Percentiles rank a stretch among this genome's conserved stretches.
Evolutionary conservation across 2,888 invertebrate species (phyloP).

Genomic region (Xanthorhoe spadicearia): DNA sequence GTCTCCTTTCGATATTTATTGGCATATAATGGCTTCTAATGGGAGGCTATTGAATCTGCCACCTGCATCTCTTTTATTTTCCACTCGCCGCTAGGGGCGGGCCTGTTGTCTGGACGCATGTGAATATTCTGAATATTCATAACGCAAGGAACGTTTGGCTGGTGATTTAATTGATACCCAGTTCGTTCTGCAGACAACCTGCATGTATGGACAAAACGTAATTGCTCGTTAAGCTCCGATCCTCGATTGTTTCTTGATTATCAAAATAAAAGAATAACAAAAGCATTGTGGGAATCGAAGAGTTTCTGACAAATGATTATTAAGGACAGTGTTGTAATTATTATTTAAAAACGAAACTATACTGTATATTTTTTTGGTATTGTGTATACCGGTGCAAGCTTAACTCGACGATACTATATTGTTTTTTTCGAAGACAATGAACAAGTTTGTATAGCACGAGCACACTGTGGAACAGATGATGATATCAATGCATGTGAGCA

Average conservation of each 20-base stretch:
- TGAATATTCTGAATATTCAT: conserved; percentile 82
- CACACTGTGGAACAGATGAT: conserved; percentile 59
- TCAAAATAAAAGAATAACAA: conserved; percentile 68
- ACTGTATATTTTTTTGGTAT: conserved; percentile 14
- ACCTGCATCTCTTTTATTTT: conserved; percentile 78
- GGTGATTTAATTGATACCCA: conserved; percentile 76
- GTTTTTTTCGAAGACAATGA: conserved; percentile 25
- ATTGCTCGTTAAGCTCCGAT: conserved; percentile 80
- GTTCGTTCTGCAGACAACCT: conserved; percentile 58
- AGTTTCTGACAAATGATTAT: conserved; percentile 57
- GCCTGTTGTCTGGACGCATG: conserved; percentile 56
- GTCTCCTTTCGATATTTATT: conserved; percentile 80
- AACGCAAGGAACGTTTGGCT: conserved; percentile 62
- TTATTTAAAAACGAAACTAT: conserved; percentile 43
- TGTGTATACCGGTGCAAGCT: conserved; percentile 17
- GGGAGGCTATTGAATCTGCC: conserved; percentile 82
- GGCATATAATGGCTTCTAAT: conserved; percentile 83
- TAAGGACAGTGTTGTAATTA: conserved; percentile 38
- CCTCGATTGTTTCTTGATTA: conserved; percentile 79
- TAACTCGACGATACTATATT: conserved; percentile 10
- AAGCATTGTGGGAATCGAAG: conserved; percentile 60
- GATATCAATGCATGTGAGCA: conserved; percentile 70
- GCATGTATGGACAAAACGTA: conserved; percentile 73
- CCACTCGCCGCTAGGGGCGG: conserved; percentile 58
- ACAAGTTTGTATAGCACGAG: conserved; percentile 34